Base-by-base conservation (phyloP, 2,113 vertebrate species). In the Raja brachyura region DNA sequence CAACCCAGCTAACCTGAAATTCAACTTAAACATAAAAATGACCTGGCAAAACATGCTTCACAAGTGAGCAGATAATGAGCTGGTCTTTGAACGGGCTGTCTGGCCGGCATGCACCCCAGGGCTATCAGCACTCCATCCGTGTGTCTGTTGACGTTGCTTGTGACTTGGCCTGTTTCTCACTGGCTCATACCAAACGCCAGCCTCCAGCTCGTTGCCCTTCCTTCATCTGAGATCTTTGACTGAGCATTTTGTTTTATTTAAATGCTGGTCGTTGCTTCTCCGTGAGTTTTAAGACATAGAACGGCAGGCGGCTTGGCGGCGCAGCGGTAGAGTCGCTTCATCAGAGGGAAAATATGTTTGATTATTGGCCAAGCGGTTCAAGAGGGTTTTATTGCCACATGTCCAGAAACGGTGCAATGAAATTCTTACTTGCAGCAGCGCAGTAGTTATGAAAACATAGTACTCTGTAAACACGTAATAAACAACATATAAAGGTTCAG, bases 131-230 rank as follows among this genome's bases (percentile, higher is more conserved):
- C 8, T 20, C 33, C 88, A 48, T 48, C 31, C 66, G 70, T 33
- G 70, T 70, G 88, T 73, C 88, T 90, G 4, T 48, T 90, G 66
- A 90, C 61, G 14, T 90, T 90, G 63, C 61, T 90, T 31, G 10
- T 63, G 61, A 33, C 18, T 31, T 68, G n/a, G 70, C 88, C 66
- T 70, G 88, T 61, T 61, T 86, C 28, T 70, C 18, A 13, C 88
- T 90, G 88, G 88, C 22, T 48, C 39, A 5, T 33, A 5, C 31
- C 18, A 28, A 4, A 90, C 4, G 48, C 11, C 63, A 33, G 16
- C 66, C 4, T 31, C 18, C 33, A 70, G 20, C 31, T 90, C 85
- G 20, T 4, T 16, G 33, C 10, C 14, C 63, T 63, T 22, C 14
- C 63, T 63, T 90, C n/a, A 68, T 68, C 61, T 11, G 33, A 39